A percentile compares a stretch with the other conserved stretches of the same genome.
These are phyloP conservation scores for Erythrocercus mccallii DNA, from an alignment of 2,113 vertebrate genomes.

Conservation along the genomic window DNA sequence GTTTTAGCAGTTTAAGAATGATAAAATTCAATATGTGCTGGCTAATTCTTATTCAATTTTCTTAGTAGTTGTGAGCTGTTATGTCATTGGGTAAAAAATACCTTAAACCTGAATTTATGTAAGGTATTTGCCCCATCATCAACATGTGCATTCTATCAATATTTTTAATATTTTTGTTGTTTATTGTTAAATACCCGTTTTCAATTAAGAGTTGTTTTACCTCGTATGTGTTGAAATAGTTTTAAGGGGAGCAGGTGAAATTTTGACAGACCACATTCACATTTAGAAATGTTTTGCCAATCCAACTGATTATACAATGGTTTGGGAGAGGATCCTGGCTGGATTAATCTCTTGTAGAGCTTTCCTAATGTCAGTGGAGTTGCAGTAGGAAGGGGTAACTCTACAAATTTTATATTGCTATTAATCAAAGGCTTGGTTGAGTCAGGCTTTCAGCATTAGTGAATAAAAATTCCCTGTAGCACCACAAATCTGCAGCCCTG, in stretches of 20 bases:
- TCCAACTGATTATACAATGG: not conserved
- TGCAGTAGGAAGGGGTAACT: not conserved
- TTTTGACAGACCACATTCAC: not conserved
- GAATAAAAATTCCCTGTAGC: not conserved
- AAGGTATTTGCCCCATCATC: not conserved
- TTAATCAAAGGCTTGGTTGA: not conserved
- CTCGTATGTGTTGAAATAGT: not conserved
- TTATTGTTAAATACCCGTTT: not conserved
- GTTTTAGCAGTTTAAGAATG: not conserved
- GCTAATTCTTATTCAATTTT: not conserved
- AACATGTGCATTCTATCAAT: not conserved
- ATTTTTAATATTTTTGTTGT: not conserved
- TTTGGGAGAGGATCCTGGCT: not conserved
- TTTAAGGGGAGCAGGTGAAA: not conserved
- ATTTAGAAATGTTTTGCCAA: not conserved
- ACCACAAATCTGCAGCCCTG: rapidly evolving
- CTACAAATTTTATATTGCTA: not conserved
- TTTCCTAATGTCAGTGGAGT: not conserved
- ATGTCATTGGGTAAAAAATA: not conserved
- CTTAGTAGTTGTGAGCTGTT: not conserved
- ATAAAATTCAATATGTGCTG: not conserved
- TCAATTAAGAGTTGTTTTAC: not conserved
- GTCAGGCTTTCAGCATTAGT: not conserved
- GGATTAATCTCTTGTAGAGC: not conserved
- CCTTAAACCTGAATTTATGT: not conserved